Base-by-base conservation (phyloP, 2,113 vertebrate species). In the Gobiocypris rarus region DNA sequence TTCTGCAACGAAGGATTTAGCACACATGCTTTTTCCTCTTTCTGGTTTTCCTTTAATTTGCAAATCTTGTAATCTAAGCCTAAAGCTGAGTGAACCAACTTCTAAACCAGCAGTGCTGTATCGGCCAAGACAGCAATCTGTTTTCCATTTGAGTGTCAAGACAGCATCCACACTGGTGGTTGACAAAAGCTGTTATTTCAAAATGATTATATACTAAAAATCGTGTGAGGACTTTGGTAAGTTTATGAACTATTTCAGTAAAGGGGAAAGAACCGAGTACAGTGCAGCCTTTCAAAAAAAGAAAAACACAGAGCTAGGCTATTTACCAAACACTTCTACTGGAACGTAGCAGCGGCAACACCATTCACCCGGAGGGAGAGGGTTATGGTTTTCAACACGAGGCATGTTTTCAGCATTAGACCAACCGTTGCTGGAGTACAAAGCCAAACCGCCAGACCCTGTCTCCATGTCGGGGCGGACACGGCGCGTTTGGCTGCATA, bases 1-100 rank as follows among this genome's bases (percentile, higher is more conserved):
- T 91, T 93, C 92, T 93, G 92, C 92, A 92, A 91, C 89, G 88
- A 92, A 93, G 89, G 90, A 91, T 93, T 93, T 93, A 86, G 91
- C 86, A 91, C 95, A 95, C 93, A 96, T 95, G 94, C 90, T 95
- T 94, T 94, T 95, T 94, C 92, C 88, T 90, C 91, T 91, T 93
- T 93, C 91, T 89, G 94, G 93, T 96, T 97, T 96, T 95, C 94
- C 96, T 97, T 97, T 95, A 94, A 97, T 98, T 98, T 97, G 94
- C 94, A 97, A 94, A 97, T 97, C 96, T 96, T 96, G 96, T 97
- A 96, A 97, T 97, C 95, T 96, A 97, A 97, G 95, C 95, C 94
- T 94, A 91, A 94, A 96, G 96, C 91, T 95, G 95, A 94, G 94
- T 94, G 94, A 95, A 96, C 91, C 93, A 94, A 94, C 92, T 95